Evolutionary conservation across 2,888 invertebrate species (phyloP).

Genomic region (Patella caerulea): DNA sequence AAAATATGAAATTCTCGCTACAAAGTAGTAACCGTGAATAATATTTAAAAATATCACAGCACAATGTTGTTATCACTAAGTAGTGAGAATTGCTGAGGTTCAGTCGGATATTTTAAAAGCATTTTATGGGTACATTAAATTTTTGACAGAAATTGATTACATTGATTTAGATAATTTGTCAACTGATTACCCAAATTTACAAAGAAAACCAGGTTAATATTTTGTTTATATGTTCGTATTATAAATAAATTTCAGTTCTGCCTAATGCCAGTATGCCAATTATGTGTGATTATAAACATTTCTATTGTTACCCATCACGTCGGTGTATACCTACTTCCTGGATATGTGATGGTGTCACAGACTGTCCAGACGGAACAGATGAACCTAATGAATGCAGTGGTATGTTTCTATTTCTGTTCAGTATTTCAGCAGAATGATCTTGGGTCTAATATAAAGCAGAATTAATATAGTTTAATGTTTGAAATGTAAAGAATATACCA

Average conservation of each 20-base stretch:
- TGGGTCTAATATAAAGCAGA: no score
- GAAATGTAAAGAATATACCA: no score
- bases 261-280: slow-evolving; percentile 25
- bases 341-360: slow-evolving; percentile 53
- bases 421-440: no score
- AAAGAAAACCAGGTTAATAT: neutral
- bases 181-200: neutral
- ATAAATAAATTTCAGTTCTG: neutral
- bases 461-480: no score
- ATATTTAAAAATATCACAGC: no score
- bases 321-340: slow-evolving; percentile 52
- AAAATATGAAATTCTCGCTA: no score
- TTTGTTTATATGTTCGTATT: neutral
- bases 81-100: no score
- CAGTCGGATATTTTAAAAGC: no score
- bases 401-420: neutral
- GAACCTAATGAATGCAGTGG: slow-evolving; percentile 41
- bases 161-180: neutral
- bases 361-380: slow-evolving; percentile 55
- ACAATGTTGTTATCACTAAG: no score
- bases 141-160: neutral
- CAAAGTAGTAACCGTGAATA: no score
- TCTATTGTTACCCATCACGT: slow-evolving; percentile 43
- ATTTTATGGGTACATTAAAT: no score
- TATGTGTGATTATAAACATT: slow-evolving; percentile 41